Percentiles rank a stretch among this genome's conserved stretches.
These are phyloP conservation scores for Dipus sagitta DNA, from an alignment of 2,797 vertebrate genomes.

Conservation along the genomic window DNA sequence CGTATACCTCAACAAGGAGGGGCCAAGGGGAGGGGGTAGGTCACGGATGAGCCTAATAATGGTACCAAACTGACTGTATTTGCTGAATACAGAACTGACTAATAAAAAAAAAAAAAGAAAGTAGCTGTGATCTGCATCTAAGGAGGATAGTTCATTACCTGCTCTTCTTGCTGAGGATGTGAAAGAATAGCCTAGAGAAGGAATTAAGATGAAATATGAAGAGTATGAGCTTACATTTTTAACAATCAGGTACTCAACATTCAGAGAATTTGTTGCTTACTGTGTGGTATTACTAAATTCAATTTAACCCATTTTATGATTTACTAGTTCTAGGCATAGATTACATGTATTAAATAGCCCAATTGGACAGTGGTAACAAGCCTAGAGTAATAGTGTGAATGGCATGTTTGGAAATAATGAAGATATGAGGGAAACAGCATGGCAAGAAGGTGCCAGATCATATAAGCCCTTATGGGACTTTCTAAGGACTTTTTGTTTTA, in stretches of 20 bases:
- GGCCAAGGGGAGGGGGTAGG: too few species aligned
- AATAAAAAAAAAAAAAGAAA: too few species aligned
- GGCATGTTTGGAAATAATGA: slow-evolving; percentile 23
- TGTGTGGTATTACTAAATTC: slow-evolving; percentile 1
- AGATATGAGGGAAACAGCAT: background rate
- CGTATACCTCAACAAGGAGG: too few species aligned
- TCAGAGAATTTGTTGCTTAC: slow-evolving; percentile 21
- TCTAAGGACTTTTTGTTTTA: slow-evolving; percentile 4
- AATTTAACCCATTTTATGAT: slow-evolving; percentile 22
- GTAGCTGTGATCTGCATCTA: background rate
- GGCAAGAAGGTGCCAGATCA: background rate
- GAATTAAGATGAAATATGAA: slow-evolving; percentile 12
- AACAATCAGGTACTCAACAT: background rate
- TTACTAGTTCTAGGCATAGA: background rate
- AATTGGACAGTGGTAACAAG: background rate
- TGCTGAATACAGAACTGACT: too few species aligned
- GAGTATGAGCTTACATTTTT: background rate
- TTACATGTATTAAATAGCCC: background rate
- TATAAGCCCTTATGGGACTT: background rate
- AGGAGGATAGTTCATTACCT: background rate
- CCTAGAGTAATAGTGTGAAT: background rate
- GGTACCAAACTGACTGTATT: too few species aligned
- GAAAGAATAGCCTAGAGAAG: background rate
- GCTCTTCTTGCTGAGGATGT: background rate
- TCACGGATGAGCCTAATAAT: too few species aligned